phyloP scores from a whole-genome alignment of 2,797 vertebrate species.

The Spondyliosoma cantharus region DNA sequence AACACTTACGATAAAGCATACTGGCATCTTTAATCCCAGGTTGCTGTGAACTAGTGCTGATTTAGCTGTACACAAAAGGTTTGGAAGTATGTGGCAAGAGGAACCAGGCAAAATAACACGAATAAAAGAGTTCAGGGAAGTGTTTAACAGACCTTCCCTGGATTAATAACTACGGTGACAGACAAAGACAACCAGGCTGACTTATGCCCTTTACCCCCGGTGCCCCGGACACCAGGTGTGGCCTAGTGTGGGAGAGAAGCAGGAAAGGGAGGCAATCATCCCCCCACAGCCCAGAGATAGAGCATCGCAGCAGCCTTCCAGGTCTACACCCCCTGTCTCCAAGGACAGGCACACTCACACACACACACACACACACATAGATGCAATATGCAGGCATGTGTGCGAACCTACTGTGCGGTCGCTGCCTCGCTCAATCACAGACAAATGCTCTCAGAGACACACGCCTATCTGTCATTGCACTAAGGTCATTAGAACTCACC shows the following conservation, averaged over 20 bases:
- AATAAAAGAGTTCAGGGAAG: slow-evolving; percentile 2
- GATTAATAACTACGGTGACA: slow-evolving; percentile 30
- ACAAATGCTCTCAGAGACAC: slow-evolving; percentile 38
- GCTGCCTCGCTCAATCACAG: slow-evolving; percentile 31
- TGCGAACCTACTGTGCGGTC: slow-evolving; percentile 42
- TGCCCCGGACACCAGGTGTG: slow-evolving; percentile 66
- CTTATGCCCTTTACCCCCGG: slow-evolving; percentile 40
- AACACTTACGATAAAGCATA: neutral
- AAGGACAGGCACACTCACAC: slow-evolving; percentile 76
- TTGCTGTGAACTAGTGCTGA: neutral
- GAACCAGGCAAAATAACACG: neutral
- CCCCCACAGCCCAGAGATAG: slow-evolving; percentile 57
- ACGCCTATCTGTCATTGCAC: slow-evolving; percentile 63
- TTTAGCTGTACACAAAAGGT: neutral
- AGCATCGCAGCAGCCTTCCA: slow-evolving; percentile 56
- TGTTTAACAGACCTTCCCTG: slow-evolving; percentile 15
- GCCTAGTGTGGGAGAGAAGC: slow-evolving; percentile 65
- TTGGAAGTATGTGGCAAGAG: slow-evolving; percentile 11
- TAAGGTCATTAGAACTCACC: slow-evolving; percentile 73
- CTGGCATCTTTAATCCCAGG: neutral
- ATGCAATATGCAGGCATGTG: slow-evolving; percentile 17
- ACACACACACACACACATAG: slow-evolving; percentile 9
- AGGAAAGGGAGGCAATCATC: slow-evolving; percentile 69
- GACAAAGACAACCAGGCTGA: slow-evolving; percentile 25
- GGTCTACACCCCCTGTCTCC: slow-evolving; percentile 57